Base-by-base conservation (phyloP, 1,140 invertebrate species). In the Drosophila pruinosa region DNA sequence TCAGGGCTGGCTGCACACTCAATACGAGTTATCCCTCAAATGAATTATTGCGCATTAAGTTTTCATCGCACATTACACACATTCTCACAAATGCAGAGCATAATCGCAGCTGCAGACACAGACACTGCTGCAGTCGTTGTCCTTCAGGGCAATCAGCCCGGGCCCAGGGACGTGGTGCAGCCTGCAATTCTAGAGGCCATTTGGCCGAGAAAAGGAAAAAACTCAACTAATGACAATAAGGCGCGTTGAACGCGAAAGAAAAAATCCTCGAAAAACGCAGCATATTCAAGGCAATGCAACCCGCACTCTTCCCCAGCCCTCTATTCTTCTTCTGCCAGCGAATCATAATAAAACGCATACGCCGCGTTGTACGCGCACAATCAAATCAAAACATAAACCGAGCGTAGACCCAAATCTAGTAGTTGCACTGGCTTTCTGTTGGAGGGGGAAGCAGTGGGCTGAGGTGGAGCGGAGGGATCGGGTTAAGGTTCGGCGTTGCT, bases 331-430 rank as follows among this genome's bases (percentile, higher is more conserved):
- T 26, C 0, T 39, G 31, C 5, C 4, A 22, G 41, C 12, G n/a
- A 36, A 15, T 36, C 28, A 48, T 56, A 72, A 75, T 72, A 85
- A 67, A 61, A 85, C 81, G 80, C 72, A 85, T 85, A 85, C 80
- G 73, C 69, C 80, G 56, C 73, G 56, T 76, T 59, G 62, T 75
- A 74, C 74, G 69, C 58, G 61, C 67, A 68, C 71, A 58, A 58
- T 56, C 63, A 74, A 82, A 88, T 88, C 82, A 88, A 88, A 88
- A 88, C 82, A 88, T 78, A 88, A 88, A 72, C 64, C 58, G 56
- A 70, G 45, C 43, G 68, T 43, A 53, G 54, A 31, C 45, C 64
- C 68, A 81, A 85, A 75, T 75, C 62, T 45, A 67, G 54, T 65
- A 63, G 48, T 10, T 67, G 41, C 59, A 65, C 38, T 45, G 21